Percentiles rank a stretch among this genome's conserved stretches.
phyloP scores from a whole-genome alignment of 2,113 vertebrate species.

The Nerophis lumbriciformis region DNA sequence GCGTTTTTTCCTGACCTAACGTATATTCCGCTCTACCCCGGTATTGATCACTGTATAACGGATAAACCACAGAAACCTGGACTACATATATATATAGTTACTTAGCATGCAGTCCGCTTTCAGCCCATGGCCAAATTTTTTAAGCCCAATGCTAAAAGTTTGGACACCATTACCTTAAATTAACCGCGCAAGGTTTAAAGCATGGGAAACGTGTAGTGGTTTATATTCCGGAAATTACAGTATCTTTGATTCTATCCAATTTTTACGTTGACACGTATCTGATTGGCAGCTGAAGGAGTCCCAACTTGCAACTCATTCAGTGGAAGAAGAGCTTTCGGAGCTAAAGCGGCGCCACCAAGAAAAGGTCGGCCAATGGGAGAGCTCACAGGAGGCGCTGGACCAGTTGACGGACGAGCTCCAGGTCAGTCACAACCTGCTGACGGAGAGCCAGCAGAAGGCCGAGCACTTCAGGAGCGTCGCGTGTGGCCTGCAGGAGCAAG shows the following conservation, averaged over 20 bases:
- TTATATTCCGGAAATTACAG: not conserved
- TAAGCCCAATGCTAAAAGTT: no score
- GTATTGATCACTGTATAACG: no score
- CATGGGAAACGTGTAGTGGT: no score
- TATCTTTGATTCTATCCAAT: not conserved
- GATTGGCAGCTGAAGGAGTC: conserved; percentile 41
- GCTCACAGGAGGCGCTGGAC: conserved; percentile 58
- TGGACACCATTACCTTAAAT: no score
- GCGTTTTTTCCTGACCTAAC: no score
- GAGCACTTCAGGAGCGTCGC: conserved; percentile 40
- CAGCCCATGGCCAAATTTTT: no score
- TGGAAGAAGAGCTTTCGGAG: conserved; percentile 56
- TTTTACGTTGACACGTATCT: not conserved
- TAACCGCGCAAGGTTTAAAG: no score
- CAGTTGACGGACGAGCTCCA: conserved; percentile 61
- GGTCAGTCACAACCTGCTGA: conserved; percentile 45
- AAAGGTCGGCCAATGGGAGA: conserved; percentile 62
- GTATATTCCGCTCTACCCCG: no score
- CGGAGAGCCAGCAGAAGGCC: conserved; percentile 44
- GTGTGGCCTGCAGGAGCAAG: conserved; percentile 36
- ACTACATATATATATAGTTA: no score
- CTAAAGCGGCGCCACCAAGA: conserved; percentile 49
- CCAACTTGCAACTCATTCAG: conserved; percentile 25
- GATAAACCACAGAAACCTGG: no score
- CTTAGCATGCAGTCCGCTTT: no score